phyloP scores from a whole-genome alignment of 2,888 invertebrate species.

The Nomada lathburiana region DNA sequence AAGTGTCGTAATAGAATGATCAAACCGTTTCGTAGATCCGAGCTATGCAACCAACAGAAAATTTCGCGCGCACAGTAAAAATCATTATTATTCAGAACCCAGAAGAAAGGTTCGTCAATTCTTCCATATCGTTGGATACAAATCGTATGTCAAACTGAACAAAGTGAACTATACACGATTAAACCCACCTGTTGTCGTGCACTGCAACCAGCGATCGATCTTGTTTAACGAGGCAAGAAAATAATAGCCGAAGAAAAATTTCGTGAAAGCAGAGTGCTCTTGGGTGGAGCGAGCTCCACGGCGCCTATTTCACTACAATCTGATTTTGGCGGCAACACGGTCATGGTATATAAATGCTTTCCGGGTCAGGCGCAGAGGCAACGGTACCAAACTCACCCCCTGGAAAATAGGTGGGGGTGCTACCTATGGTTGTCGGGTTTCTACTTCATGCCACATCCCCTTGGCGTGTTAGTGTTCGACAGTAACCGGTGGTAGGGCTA shows the following conservation, averaged over 20 bases:
- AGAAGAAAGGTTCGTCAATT: background rate
- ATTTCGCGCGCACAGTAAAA: too few species aligned
- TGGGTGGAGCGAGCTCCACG: too few species aligned
- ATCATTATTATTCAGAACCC: too few species aligned
- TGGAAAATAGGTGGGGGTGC: constrained; percentile 3
- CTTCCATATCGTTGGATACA: too few species aligned
- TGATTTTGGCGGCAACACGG: background rate
- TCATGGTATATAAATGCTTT: constrained; percentile 17
- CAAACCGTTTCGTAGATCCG: background rate
- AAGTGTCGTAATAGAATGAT: background rate
- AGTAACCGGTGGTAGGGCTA: constrained; percentile 9
- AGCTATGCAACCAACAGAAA: too few species aligned
- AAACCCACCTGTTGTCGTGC: background rate
- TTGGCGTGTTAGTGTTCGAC: constrained; percentile 8
- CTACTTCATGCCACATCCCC: constrained; percentile 31
- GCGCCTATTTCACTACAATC: background rate
- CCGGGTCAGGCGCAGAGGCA: constrained; percentile 24
- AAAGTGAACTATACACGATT: too few species aligned
- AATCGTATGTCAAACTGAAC: too few species aligned
- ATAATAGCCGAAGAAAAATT: background rate
- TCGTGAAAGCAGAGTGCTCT: background rate
- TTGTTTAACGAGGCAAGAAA: background rate
- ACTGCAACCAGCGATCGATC: background rate
- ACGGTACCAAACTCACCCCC: background rate
- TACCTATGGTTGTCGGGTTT: constrained; percentile 28